phyloP scores from a whole-genome alignment of 2,113 vertebrate genomes.

The Tyto alba region DNA sequence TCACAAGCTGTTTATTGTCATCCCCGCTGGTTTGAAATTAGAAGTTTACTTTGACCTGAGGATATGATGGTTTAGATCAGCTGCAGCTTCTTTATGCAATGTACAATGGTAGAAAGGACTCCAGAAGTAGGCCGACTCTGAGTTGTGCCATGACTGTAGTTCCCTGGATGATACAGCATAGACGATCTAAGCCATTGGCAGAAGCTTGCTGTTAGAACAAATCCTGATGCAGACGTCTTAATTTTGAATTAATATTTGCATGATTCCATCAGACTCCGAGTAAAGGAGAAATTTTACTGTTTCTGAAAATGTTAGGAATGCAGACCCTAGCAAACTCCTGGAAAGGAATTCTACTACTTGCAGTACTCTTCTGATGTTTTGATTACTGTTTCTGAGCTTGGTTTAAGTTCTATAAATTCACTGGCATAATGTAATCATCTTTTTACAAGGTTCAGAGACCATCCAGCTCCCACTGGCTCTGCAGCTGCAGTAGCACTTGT shows the following conservation, averaged over 20 bases:
- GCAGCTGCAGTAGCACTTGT: neutral
- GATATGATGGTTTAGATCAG: neutral
- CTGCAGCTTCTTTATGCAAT: neutral
- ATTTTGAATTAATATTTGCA: neutral
- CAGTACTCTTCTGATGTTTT: neutral
- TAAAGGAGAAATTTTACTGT: neutral
- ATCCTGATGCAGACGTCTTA: neutral
- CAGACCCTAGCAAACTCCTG: neutral
- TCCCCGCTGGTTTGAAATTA: neutral
- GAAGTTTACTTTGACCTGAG: neutral
- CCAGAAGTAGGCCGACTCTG: neutral
- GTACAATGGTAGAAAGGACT: neutral
- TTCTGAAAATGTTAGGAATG: neutral
- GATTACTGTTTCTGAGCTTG: neutral
- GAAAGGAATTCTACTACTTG: neutral
- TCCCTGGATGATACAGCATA: neutral
- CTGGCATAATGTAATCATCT: neutral
- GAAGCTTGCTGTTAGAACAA: neutral
- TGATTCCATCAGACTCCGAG: neutral
- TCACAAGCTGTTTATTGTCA: neutral
- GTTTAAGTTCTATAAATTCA: neutral
- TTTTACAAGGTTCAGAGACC: neutral
- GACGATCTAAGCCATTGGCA: neutral
- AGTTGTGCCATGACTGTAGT: neutral
- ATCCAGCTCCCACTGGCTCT: neutral